phyloP scores from a whole-genome alignment of 2,113 vertebrate genomes.

The Eurystomus gularis region DNA sequence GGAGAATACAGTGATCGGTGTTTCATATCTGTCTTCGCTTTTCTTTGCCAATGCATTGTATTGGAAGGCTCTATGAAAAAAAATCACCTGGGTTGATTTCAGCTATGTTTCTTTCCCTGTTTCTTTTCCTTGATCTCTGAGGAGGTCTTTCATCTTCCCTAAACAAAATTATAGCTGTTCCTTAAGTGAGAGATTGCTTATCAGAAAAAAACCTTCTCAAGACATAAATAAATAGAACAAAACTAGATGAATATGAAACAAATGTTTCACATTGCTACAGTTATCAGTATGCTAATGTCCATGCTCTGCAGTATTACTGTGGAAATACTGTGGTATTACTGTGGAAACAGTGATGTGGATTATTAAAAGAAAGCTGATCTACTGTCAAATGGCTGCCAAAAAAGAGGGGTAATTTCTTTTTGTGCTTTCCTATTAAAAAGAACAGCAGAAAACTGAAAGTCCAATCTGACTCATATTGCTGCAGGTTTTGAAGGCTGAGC shows the following conservation, averaged over 20 bases:
- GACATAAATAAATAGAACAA: slow-evolving; percentile 19
- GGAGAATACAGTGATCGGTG: neutral
- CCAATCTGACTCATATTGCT: neutral
- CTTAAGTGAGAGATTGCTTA: slow-evolving; percentile 61
- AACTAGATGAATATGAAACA: neutral
- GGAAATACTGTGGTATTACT: slow-evolving; percentile 42
- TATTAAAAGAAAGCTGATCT: slow-evolving; percentile 51
- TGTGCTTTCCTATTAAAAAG: slow-evolving; percentile 29
- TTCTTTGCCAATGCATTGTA: neutral
- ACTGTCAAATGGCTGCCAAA: slow-evolving; percentile 42
- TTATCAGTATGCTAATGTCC: slow-evolving; percentile 8
- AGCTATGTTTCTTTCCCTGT: slow-evolving; percentile 15
- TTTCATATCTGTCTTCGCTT: neutral
- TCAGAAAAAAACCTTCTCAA: slow-evolving; percentile 38
- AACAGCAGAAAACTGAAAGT: slow-evolving; percentile 1
- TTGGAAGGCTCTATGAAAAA: slow-evolving; percentile 22
- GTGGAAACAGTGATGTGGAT: slow-evolving; percentile 47
- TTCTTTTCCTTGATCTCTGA: slow-evolving; percentile 65
- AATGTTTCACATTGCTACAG: slow-evolving; percentile 15
- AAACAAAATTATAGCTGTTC: slow-evolving; percentile 58
- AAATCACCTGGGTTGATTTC: slow-evolving; percentile 44
- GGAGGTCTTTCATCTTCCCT: slow-evolving; percentile 65
- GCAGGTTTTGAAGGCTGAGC: slow-evolving; percentile 26
- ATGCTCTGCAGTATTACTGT: neutral
- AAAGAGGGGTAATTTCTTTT: slow-evolving; percentile 27